Base-by-base conservation (phyloP, 2,888 invertebrate genomes). In the Alloscopus bannaensis region DNA sequence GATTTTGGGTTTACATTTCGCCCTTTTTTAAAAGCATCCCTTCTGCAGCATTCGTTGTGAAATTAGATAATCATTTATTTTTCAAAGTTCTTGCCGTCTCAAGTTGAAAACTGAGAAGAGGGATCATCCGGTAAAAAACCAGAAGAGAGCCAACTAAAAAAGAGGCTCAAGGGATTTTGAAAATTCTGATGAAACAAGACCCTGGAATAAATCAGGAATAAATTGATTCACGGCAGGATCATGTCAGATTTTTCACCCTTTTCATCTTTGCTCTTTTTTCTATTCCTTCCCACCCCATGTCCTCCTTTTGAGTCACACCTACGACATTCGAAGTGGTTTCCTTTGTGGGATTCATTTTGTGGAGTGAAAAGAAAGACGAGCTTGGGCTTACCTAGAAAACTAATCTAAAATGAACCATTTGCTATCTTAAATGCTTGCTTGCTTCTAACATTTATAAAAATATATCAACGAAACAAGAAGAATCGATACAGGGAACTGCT, bases 201-300 rank as follows among this genome's bases (percentile, higher is more conserved):
- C 62, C 70, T 42, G 64, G 70, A 77, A 65, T 62, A 70, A 69
- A 69, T 70, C 69, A 62, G 26, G 65, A 77, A 77, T 77, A 70
- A 77, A 77, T 77, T 77, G 70, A 77, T 77, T 70, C 77, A 69
- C 69, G 57, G 69, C 64, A 47, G 57, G 64, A 70, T 64, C 77
- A 64, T 77, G 65, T 70, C 70, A 77, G 55, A 57, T 65, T 26
- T 59, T 65, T 47, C 22, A 29, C 62, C 52, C 52, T 42, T 50
- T 75, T 36, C 65, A 3, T 42, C 66, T 28, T 20, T n/a, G 6
- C 29, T 29, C 52, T 24, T 66, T 18, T 20, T 31, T 28, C 65
- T 64, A 18, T 62, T 50, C 26, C 40, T 16, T 65, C n/a, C 20
- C 45, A 40, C 3, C 3, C 24, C 22, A 8, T 2, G 13, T 22